These are phyloP conservation scores for Merluccius polli DNA, from an alignment of 2,797 vertebrate species.

Conservation along the genomic window DNA sequence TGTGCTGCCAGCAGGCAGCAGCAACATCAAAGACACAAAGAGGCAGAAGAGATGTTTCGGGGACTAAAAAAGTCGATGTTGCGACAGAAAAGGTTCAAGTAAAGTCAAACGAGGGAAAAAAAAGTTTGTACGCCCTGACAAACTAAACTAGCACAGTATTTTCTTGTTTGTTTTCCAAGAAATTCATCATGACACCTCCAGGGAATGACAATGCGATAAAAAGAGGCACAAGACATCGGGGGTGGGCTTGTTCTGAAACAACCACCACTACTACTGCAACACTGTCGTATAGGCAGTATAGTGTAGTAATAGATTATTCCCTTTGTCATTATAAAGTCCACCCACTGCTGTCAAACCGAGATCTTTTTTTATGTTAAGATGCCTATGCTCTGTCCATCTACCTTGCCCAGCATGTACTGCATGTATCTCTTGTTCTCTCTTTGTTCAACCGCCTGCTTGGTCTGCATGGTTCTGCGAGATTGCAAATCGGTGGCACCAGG, in stretches of 20 bases:
- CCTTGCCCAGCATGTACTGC: too few relatives aligned
- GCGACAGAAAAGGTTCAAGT: neutral
- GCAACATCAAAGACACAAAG: neutral
- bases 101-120: neutral
- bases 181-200: neutral
- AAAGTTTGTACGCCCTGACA: neutral
- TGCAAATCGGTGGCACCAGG: neutral
- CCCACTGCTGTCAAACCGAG: neutral
- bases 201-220: neutral
- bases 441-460: neutral
- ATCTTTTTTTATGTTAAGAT: neutral
- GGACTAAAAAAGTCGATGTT: neutral
- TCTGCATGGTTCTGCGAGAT: neutral
- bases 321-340: neutral
- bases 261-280: neutral
- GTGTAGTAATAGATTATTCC: neutral
- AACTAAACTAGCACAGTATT: neutral
- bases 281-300: neutral
- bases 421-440: neutral
- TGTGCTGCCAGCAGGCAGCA: neutral
- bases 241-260: neutral
- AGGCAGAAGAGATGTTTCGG: neutral
- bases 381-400: too few relatives aligned
- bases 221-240: neutral
- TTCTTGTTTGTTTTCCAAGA: neutral